Evolutionary conservation across 2,113 vertebrate genomes (phyloP).

Genomic region (Narcine bancroftii): DNA sequence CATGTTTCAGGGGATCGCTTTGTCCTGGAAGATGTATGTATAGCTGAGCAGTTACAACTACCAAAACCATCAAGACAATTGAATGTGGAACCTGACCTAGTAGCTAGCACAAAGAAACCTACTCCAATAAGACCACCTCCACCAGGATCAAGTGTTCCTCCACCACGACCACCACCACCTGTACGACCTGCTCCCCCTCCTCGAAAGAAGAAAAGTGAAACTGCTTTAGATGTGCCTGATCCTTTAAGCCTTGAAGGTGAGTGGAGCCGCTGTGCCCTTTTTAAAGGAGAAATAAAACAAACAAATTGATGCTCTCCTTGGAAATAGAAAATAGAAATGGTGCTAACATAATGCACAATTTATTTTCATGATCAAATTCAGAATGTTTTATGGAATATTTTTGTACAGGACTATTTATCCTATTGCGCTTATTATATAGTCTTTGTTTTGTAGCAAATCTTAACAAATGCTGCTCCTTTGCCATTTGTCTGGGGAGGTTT

Average conservation of each 20-base stretch:
- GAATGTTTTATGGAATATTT: neutral
- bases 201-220: constrained; percentile 74
- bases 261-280: constrained; percentile 42
- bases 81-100: constrained; percentile 85
- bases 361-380: too few species aligned
- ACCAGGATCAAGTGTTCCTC: constrained; percentile 70
- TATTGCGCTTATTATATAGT: neutral
- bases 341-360: neutral
- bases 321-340: neutral
- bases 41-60: constrained; percentile 58
- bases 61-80: constrained; percentile 81
- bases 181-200: constrained; percentile 71
- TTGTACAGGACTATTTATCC: neutral
- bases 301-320: neutral
- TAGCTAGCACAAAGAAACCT: constrained; percentile 92
- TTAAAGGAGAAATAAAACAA: neutral
- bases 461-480: neutral
- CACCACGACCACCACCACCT: constrained; percentile 83
- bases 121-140: constrained; percentile 75
- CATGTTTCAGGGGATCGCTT: constrained; percentile 51
- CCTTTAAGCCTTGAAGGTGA: constrained; percentile 73
- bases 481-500: neutral
- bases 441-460: neutral
- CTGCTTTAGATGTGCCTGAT: constrained; percentile 67
- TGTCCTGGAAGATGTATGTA: constrained; percentile 54